Evolutionary conservation across 2,888 invertebrate genomes (phyloP), one percentile per base, ranked within the genome.

Genomic region (Zygogramma bicolorata): DNA sequence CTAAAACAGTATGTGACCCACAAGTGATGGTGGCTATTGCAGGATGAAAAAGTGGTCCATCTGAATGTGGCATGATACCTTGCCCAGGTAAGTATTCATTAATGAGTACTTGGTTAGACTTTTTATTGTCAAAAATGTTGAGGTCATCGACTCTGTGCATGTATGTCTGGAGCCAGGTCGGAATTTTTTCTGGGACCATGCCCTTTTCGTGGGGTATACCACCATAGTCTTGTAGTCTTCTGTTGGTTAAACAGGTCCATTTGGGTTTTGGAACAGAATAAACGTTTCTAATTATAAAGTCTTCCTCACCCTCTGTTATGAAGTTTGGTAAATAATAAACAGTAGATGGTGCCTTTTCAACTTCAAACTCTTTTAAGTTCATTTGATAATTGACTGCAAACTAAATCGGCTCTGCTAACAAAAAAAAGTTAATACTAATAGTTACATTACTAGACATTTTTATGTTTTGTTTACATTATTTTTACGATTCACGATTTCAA

Each of bases 171-270:
- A 98, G 88, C 98, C 98, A 98, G 85, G 87, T 81, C 0, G 99
- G 98, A 78, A 99, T 92, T 75, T 90, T 89, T 87, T 98, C 98
- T 0, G 95, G 92, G 75, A 99, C 92, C 96, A 99, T 97, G 70
- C 97, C 97, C 83, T 96, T 97, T 15, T 90, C 91, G 85, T 97
- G 97, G 0, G 98, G 98, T 68, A 97, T 89, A 0, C 99, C 99
- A 25, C 99, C 99, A 93, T 98, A 99, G 86, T 99, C 98, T 85
- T 99, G 97, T n/a, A 99, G 89, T 75, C 98, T 91, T 76, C 99
- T 90, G 84, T 97, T 94, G 20, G 94, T 92, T 46, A 99, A 89
- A 84, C 95, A 95, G 1, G 97, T 97, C 99, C 99, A 99, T 88
- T 97, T 97, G 7, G 98, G 98, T 81, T 92, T 95, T 0, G 99